Percentiles rank a stretch among this genome's conserved stretches.
These are phyloP conservation scores for Atherinosoma microstoma DNA, from an alignment of 2,797 vertebrate species.

Conservation along the genomic window DNA sequence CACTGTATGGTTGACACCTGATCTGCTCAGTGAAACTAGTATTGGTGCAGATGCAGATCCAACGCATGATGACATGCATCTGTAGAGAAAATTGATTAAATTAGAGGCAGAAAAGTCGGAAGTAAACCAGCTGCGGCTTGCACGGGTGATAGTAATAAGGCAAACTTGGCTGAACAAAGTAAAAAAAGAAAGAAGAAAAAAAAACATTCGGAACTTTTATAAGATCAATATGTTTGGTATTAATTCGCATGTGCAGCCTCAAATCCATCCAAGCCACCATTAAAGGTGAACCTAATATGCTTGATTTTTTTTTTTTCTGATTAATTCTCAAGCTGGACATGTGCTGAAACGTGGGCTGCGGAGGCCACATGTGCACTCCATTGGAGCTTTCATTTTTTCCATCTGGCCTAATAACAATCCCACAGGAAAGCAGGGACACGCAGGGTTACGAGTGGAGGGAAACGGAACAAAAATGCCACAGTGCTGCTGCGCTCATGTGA, in stretches of 20 bases:
- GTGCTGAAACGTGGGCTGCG: constrained; percentile 55
- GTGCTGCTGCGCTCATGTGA: constrained; percentile 17
- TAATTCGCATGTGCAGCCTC: constrained; percentile 1
- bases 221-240: not conserved
- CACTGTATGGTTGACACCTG: not conserved
- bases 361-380: constrained; percentile 54
- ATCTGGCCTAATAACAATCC: constrained; percentile 65
- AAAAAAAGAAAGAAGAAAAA: not conserved
- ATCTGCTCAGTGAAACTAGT: not conserved
- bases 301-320: constrained; percentile 44
- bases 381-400: constrained; percentile 68
- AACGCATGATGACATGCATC: not conserved
- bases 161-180: not conserved
- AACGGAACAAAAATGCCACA: constrained; percentile 40
- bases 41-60: not conserved
- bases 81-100: constrained; percentile 9
- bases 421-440: constrained; percentile 55
- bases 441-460: constrained; percentile 57
- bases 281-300: constrained; percentile 25
- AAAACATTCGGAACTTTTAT: not conserved
- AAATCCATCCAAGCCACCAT: not conserved
- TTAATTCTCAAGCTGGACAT: constrained; percentile 54
- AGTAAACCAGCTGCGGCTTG: not conserved
- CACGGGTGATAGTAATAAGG: not conserved
- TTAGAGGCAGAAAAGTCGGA: not conserved